These are phyloP conservation scores for Parnassius apollo DNA, from an alignment of 2,888 invertebrate genomes.

Conservation along the genomic window DNA sequence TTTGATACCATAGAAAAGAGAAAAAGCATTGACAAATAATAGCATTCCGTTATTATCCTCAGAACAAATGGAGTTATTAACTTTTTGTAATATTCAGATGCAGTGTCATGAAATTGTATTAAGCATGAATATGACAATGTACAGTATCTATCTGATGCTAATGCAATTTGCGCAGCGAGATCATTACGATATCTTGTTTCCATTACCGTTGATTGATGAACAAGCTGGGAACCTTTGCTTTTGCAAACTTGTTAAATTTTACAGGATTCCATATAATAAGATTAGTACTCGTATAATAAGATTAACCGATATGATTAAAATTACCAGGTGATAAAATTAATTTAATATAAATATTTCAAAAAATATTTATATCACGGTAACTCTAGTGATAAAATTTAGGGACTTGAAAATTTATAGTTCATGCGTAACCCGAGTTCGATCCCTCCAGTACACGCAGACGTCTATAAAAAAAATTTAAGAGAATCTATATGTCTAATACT, in stretches of 20 bases:
- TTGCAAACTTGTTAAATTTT: conserved; percentile 21
- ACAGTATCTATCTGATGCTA: conserved; percentile 20
- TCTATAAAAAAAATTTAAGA: too few relatives aligned
- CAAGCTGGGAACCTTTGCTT: conserved; percentile 21
- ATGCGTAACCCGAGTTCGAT: too few relatives aligned
- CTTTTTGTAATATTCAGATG: neutral
- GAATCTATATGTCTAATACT: too few relatives aligned
- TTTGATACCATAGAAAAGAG: too few relatives aligned
- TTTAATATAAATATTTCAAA: too few relatives aligned
- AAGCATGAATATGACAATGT: conserved; percentile 18
- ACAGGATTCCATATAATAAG: conserved; percentile 19
- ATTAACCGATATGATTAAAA: conserved; percentile 7
- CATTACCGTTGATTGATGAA: conserved; percentile 26
- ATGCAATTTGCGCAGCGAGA: conserved; percentile 25
- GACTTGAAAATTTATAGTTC: too few relatives aligned
- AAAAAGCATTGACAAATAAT: neutral
- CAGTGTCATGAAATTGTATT: neutral
- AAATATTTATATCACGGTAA: too few relatives aligned
- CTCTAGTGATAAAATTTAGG: too few relatives aligned
- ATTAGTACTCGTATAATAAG: conserved; percentile 4
- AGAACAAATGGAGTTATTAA: neutral
- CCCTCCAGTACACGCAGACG: too few relatives aligned
- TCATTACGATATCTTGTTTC: conserved; percentile 26
- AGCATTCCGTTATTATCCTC: neutral
- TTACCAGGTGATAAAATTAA: neutral